Evolutionary conservation across 2,888 invertebrate genomes (phyloP).

Genomic region (Hypena proboscidalis): DNA sequence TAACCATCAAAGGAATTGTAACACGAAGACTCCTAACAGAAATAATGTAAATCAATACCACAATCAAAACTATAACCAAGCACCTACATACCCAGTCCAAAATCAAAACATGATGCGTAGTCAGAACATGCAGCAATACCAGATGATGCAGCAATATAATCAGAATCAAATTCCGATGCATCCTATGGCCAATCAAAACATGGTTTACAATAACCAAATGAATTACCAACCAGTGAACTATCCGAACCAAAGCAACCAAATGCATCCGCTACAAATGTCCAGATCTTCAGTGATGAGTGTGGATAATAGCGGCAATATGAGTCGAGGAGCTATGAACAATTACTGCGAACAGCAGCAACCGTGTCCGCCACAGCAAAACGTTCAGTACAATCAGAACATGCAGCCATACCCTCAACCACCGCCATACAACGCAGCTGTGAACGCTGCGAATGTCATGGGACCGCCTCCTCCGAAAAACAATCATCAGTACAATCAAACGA

Average conservation of each 20-base stretch:
- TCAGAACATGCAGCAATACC: conserved; percentile 73
- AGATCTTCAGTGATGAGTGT: conserved; percentile 80
- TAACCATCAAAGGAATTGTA: conserved; percentile 60
- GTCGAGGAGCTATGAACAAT: conserved; percentile 68
- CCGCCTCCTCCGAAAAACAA: conserved; percentile 80
- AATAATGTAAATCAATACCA: conserved; percentile 72
- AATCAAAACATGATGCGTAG: conserved; percentile 66
- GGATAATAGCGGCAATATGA: conserved; percentile 76
- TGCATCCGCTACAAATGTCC: conserved; percentile 76
- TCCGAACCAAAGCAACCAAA: conserved; percentile 64
- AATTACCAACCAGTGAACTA: conserved; percentile 70
- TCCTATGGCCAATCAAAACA: conserved; percentile 63
- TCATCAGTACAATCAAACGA: conserved; percentile 78
- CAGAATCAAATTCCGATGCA: conserved; percentile 66
- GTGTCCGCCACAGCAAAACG: conserved; percentile 59
- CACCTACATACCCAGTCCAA: conserved; percentile 65
- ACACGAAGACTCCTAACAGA: conserved; percentile 65
- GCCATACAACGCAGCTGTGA: conserved; percentile 73
- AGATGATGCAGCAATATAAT: conserved; percentile 72
- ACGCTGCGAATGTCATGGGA: conserved; percentile 76
- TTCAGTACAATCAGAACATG: conserved; percentile 69
- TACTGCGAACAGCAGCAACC: conserved; percentile 69
- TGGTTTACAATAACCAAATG: conserved; percentile 66
- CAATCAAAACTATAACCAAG: conserved; percentile 69
- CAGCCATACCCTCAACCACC: conserved; percentile 72